Evolutionary conservation across 2,888 invertebrate genomes (phyloP).

Genomic region (Vesta saturnalis): DNA sequence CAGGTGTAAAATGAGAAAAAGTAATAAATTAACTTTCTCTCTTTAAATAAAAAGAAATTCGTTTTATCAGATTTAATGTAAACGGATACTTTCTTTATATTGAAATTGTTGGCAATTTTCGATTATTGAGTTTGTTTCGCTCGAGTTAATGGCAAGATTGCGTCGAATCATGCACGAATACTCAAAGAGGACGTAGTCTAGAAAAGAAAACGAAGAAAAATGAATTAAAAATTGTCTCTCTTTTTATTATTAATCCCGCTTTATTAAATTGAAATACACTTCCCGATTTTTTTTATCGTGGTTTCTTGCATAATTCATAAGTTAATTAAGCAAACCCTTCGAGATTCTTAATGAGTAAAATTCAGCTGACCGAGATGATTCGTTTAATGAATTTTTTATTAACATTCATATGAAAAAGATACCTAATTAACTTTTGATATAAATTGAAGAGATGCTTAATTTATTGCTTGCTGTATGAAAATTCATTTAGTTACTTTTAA

Average conservation of each 20-base stretch:
- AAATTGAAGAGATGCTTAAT: conserved; percentile 9
- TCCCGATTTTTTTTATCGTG: neutral
- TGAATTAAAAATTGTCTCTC: too few relatives aligned
- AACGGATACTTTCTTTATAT: conserved; percentile 29
- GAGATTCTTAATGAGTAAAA: conserved; percentile 30
- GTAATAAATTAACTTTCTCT: too few relatives aligned
- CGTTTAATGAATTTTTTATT: conserved; percentile 34
- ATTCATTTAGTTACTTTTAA: neutral
- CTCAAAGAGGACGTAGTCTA: conserved; percentile 21
- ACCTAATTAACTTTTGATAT: neutral
- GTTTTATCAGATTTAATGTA: conserved; percentile 16
- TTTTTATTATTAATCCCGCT: too few relatives aligned
- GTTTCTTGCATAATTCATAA: conserved; percentile 34
- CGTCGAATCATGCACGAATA: conserved; percentile 32
- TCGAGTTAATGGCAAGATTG: conserved; percentile 34
- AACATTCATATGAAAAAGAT: conserved; percentile 8
- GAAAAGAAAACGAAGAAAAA: neutral
- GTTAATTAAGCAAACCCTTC: conserved; percentile 36
- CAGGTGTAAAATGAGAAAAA: too few relatives aligned
- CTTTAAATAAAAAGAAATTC: too few relatives aligned
- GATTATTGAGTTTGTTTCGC: conserved; percentile 36
- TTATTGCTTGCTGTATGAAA: conserved; percentile 13
- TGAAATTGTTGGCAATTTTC: conserved; percentile 34
- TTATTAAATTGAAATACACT: too few relatives aligned
- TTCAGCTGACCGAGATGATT: conserved; percentile 31